phyloP scores from a whole-genome alignment of 2,888 invertebrate species.

The Tanytarsus gracilentus region DNA sequence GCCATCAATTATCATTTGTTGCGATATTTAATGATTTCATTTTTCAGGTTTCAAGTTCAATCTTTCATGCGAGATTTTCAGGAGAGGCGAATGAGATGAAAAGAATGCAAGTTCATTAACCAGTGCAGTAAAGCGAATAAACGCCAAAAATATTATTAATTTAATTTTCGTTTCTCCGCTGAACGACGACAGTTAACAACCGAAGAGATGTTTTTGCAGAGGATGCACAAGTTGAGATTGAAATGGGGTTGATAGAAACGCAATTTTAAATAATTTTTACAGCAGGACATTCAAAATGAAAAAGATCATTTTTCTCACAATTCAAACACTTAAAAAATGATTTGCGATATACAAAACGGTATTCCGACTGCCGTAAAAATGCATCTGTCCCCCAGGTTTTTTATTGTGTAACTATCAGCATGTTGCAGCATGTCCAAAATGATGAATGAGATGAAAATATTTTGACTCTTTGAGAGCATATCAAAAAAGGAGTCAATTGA shows the following conservation, averaged over 20 bases:
- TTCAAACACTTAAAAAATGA: not conserved
- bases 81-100: too few species aligned
- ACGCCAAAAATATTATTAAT: slow-evolving; percentile 21
- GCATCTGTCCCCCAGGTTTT: too few species aligned
- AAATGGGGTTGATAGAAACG: slow-evolving; percentile 2
- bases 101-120: slow-evolving; percentile 20
- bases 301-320: not conserved
- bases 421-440: not conserved
- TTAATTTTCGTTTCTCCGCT: slow-evolving; percentile 13
- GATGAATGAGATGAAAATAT: not conserved
- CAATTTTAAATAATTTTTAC: not conserved
- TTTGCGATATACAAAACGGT: not conserved
- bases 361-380: too few species aligned
- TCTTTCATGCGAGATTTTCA: too few species aligned
- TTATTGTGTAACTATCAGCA: too few species aligned
- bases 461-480: not conserved
- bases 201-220: too few species aligned
- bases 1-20: too few species aligned
- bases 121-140: slow-evolving; percentile 17
- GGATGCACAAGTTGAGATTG: not conserved
- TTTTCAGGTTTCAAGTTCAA: too few species aligned
- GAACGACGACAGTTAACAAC: too few species aligned
- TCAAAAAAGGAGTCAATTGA: slow-evolving; percentile 21
- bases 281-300: not conserved
- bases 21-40: too few species aligned